A percentile compares a stretch with the other conserved stretches of the same genome.
Evolutionary conservation across 2,797 vertebrate species (phyloP).

Genomic region (Tiaroga cobitis): DNA sequence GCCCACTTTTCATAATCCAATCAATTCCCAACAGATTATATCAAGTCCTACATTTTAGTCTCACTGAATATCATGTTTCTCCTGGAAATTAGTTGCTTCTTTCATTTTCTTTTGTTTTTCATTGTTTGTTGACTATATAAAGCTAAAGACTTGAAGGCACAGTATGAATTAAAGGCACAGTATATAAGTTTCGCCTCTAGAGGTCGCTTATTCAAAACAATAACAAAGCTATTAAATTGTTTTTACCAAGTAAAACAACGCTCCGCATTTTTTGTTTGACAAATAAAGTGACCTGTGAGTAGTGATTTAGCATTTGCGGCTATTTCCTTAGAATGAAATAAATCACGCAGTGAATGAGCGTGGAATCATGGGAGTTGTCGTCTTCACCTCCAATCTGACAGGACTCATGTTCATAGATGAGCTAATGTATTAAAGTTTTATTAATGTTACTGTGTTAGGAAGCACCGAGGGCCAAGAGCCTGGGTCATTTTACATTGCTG

Average conservation of each 20-base stretch:
- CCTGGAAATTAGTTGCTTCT: neutral
- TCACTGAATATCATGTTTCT: neutral
- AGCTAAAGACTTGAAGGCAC: neutral
- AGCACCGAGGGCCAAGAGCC: neutral
- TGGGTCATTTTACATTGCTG: neutral
- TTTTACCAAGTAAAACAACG: too few relatives aligned
- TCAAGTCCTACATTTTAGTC: neutral
- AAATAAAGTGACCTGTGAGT: too few relatives aligned
- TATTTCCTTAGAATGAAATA: too few relatives aligned
- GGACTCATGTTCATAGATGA: neutral
- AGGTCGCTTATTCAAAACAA: neutral
- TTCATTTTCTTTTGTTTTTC: neutral
- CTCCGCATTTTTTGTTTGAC: too few relatives aligned
- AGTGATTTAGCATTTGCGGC: too few relatives aligned
- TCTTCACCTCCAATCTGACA: neutral
- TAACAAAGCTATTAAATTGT: neutral
- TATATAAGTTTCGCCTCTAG: accelerated
- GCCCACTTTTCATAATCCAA: neutral
- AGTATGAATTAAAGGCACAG: neutral
- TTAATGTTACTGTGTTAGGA: neutral
- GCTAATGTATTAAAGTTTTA: neutral
- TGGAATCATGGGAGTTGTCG: neutral
- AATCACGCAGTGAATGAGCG: neutral
- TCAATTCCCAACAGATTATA: neutral
- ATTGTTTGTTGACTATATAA: neutral